Conservation (phyloP, 1,140 invertebrate species). For the Aricia agestis region DNA sequence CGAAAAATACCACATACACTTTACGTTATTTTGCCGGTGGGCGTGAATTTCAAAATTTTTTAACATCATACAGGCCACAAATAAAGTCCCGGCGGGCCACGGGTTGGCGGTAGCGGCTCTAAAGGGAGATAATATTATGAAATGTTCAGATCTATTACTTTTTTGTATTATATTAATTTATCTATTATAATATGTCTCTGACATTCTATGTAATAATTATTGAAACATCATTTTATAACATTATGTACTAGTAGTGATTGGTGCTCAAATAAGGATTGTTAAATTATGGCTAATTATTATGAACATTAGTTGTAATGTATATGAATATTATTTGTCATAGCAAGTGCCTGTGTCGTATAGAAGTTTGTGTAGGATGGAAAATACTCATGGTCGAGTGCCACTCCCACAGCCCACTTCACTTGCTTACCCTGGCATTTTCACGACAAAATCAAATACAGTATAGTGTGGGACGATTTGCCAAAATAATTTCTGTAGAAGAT, state of each 20-base stretch:
- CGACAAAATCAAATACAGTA: slow-evolving; percentile 23
- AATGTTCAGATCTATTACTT: no score
- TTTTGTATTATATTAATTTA: no score
- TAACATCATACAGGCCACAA: no score
- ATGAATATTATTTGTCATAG: slow-evolving; percentile 4
- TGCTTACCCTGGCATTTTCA: slow-evolving; percentile 71
- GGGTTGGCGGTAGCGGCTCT: no score
- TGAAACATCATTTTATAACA: no score
- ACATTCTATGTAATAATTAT: no score
- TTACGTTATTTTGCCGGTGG: no score
- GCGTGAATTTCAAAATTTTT: no score
- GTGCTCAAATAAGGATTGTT: neutral
- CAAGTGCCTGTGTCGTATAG: neutral
- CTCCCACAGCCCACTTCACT: slow-evolving; percentile 57
- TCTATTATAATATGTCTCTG: no score
- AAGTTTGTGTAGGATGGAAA: slow-evolving; percentile 21
- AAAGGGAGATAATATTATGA: no score
- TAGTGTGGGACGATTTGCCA: neutral
- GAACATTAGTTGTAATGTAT: slow-evolving; percentile 4
- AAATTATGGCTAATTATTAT: neutral
- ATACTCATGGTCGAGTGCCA: slow-evolving; percentile 33
- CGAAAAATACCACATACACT: no score
- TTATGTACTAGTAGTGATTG: neutral
- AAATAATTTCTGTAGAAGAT: slow-evolving; percentile 49
- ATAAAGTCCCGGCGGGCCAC: no score